Base-by-base conservation (phyloP, 2,797 vertebrate genomes). In the Orestias chungarensis region DNA sequence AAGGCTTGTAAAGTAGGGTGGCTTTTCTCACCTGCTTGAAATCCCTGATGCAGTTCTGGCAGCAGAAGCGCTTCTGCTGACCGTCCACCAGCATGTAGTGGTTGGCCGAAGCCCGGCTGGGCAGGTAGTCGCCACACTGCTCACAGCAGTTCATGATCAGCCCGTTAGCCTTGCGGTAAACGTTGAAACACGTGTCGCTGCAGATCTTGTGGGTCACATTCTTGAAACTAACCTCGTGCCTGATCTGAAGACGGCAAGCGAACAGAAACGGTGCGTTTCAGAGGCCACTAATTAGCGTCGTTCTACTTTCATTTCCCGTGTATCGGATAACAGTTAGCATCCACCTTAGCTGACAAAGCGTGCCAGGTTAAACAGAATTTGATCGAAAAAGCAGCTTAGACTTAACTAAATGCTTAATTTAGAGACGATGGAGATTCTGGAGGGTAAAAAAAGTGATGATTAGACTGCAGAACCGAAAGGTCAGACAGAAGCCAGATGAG, bases 131-230 rank as follows among this genome's bases (percentile, higher is more conserved):
- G 7, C 98, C 98, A 69, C 98, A 99, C 40, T 99, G 97, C 88
- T 99, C 98, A 79, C 98, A 99, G 92, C 98, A 99, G 93, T 99
- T 99, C 97, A 99, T 99, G 93, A 99, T 95, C 79, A 99, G 92
- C 62, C 98, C 97, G 76, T 99, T 99, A 82, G 98, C 97, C 95
- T 97, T 95, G 82, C 98, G 96, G 87, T 99, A 99, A 79, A 96
- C 96, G 92, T 99, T 99, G 93, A 99, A 99, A 91, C 98, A 99
- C 33, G 95, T 89, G 79, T 99, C 98, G 84, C 98, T 99, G 94
- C 98, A 99, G 90, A 99, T 96, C 91, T 98, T 99, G 78, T 99
- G 98, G 74, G 97, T 99, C 94, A 99, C 97, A 70, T 97, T 99
- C 94, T 99, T 99, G 93, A 99, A 99, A 95, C 97, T 99, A 86